These are phyloP conservation scores for Ptiloglossa arizonensis DNA, from an alignment of 1,140 invertebrate species.

Conservation along the genomic window DNA sequence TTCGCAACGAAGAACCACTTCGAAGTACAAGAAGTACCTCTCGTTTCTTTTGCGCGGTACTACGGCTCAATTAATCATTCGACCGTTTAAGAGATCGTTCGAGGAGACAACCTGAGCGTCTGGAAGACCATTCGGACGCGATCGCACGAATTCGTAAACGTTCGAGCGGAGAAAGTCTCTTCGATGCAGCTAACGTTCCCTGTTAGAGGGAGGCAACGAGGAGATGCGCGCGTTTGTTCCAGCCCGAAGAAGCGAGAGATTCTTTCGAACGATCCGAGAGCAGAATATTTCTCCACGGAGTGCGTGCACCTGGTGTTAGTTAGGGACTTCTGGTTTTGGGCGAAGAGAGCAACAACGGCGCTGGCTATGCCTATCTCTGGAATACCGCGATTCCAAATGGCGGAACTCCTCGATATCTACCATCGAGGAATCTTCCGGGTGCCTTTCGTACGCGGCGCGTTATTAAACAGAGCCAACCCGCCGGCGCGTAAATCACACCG, in stretches of 20 bases:
- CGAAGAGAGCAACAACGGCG: not conserved
- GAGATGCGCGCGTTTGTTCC: not conserved
- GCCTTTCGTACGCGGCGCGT: conserved; percentile 18
- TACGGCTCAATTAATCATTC: not conserved
- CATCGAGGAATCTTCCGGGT: conserved; percentile 28
- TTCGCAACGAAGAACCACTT: no score
- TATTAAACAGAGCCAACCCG: conserved; percentile 37
- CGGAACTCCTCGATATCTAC: conserved; percentile 25
- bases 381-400: conserved; percentile 22
- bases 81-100: not conserved
- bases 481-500: conserved; percentile 16
- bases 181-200: not conserved
- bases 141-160: conserved; percentile 30
- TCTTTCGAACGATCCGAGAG: conserved; percentile 17
- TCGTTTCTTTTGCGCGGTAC: no score
- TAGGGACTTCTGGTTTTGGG: conserved; percentile 26
- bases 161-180: conserved; percentile 5
- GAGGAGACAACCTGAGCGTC: not conserved
- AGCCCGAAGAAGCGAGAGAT: not conserved
- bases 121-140: not conserved
- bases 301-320: conserved; percentile 38
- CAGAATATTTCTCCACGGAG: conserved; percentile 19
- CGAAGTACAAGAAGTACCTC: no score
- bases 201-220: not conserved
- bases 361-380: conserved; percentile 9